Evolutionary conservation across 2,113 vertebrate species (phyloP).

Genomic region (Ramphastos sulfuratus): DNA sequence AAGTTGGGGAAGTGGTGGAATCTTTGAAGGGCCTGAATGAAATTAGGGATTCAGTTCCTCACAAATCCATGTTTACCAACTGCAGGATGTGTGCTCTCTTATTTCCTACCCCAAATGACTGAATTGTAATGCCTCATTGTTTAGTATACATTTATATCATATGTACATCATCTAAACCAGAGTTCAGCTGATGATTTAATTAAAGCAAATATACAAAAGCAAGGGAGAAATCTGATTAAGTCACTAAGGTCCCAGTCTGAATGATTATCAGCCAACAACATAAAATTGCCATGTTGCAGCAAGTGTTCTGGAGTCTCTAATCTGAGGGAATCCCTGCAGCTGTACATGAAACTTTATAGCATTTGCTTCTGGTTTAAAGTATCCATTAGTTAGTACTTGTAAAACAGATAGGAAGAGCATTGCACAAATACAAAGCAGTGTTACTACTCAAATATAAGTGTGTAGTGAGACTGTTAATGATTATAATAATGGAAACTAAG

Average conservation of each 20-base stretch:
- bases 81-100: neutral
- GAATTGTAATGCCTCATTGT: neutral
- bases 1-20: neutral
- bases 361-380: constrained; percentile 7
- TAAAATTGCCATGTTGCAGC: neutral
- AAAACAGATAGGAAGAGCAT: neutral
- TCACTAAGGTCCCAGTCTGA: neutral
- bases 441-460: neutral
- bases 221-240: constrained; percentile 12
- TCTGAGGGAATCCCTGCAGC: constrained; percentile 36
- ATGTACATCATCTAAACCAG: neutral
- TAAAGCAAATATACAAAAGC: constrained; percentile 2
- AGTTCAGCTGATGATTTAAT: neutral
- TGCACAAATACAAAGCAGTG: neutral
- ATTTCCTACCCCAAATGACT: neutral
- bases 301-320: neutral
- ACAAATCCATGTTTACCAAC: neutral
- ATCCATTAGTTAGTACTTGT: neutral
- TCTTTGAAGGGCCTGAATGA: neutral
- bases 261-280: neutral
- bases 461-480: neutral
- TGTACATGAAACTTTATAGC: neutral
- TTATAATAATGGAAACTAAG: neutral
- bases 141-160: neutral
- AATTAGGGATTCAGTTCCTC: neutral